Base-by-base conservation (phyloP, 1,140 invertebrate genomes). In the Apis cerana region DNA sequence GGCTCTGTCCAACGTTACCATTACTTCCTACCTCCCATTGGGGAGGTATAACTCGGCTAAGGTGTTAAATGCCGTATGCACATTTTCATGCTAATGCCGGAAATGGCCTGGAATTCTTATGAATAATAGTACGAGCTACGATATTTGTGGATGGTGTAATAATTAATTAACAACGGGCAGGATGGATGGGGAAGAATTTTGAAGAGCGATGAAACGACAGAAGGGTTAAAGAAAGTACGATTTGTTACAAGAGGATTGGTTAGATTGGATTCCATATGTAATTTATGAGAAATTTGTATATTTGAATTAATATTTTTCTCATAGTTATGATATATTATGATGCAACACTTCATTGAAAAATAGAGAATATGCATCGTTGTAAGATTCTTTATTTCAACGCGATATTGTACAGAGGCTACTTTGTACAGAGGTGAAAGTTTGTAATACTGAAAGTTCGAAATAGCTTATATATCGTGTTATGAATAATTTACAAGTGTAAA, bases 51-150 rank as follows among this genome's bases (percentile, higher is more conserved):
- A 68, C 43, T 74, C 68, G 54, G 15, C 56, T 33, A 72, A 69
- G 71, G 43, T 67, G 72, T 54, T 84, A 87, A 87, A 81, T 64
- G 50, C 50, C 48, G 19, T 12, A 56, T 12, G 59, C 75, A 23
- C 70, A 79, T 86, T 83, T 79, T 82, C 85, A 74, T 69, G 76
- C n/a, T 87, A 76, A 87, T 80, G 62, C 15, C 13, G 54, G 58
- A 10, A 75, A 23, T 0, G 15, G 2, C 3, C 43, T 13, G 52
- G 48, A 48, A 68, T 69, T 87, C 67, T 86, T 79, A 61, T 48
- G 48, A 2, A 17, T 64, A 33, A 27, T 17, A 2, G 52, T 1
- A 54, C 33, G 52, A 54, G 52, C 0, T 33, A 43, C 33, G 33
- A 4, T 43, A 43, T 43, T 43, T 43, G 7, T 43, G 33, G 33